phyloP scores from a whole-genome alignment of 53 echinoderm and acorn worm species.

The Temnopleurus reevesii region DNA sequence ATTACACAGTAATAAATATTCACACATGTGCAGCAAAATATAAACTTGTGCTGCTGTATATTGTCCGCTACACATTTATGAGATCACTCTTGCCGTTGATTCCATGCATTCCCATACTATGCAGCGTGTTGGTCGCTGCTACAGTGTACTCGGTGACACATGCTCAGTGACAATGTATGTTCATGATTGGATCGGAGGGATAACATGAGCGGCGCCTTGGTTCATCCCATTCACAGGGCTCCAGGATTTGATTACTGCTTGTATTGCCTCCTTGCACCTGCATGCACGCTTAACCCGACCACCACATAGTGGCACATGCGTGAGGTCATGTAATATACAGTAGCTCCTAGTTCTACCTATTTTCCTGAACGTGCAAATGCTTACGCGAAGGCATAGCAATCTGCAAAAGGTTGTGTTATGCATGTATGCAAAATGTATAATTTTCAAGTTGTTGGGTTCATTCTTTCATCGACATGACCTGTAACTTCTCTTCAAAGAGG shows the following conservation, averaged over 20 bases:
- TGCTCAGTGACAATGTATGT: background rate
- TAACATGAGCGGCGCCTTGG: constrained; percentile 13
- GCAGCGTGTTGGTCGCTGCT: background rate
- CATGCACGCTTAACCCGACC: background rate
- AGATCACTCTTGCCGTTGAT: too few species aligned
- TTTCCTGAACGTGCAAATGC: background rate
- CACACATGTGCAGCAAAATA: too few species aligned
- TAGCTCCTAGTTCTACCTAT: too few species aligned
- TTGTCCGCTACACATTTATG: background rate
- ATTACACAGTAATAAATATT: too few species aligned
- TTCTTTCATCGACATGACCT: too few species aligned
- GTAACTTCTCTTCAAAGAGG: too few species aligned
- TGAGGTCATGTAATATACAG: too few species aligned
- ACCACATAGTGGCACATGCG: background rate
- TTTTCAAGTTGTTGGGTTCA: too few species aligned
- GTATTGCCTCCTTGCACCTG: constrained; percentile 12
- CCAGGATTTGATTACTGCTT: constrained; percentile 33
- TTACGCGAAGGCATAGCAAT: background rate
- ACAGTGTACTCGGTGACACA: constrained; percentile 32
- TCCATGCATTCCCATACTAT: too few species aligned
- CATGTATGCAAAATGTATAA: constrained; percentile 9
- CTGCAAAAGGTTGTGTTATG: background rate
- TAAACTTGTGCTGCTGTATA: background rate
- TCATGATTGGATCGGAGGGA: background rate
- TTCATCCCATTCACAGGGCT: constrained; percentile 47